Evolutionary conservation across 2,888 invertebrate species (phyloP).

Genomic region (Himalopsyche japonica): DNA sequence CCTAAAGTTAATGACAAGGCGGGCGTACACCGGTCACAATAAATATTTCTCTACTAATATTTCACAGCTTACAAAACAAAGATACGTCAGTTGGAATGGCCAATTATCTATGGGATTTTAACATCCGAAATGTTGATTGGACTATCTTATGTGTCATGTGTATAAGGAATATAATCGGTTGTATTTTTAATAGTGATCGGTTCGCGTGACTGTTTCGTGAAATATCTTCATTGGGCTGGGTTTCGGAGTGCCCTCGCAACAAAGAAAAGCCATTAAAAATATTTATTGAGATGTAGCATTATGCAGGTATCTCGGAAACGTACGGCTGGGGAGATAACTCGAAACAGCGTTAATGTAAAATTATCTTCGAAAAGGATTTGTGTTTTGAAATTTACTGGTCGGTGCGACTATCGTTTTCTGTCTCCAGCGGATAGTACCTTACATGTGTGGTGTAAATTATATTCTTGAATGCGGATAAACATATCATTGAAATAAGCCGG

Average conservation of each 20-base stretch:
- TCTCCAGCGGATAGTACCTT: not conserved
- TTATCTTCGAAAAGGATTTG: slow-evolving; percentile 35
- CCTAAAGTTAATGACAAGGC: slow-evolving; percentile 33
- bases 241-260: slow-evolving; percentile 37
- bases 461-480: not conserved
- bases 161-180: slow-evolving; percentile 24
- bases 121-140: slow-evolving; percentile 3
- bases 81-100: slow-evolving; percentile 8
- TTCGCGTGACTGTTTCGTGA: slow-evolving; percentile 38
- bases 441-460: not conserved
- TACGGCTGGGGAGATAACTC: slow-evolving; percentile 23
- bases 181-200: slow-evolving; percentile 25
- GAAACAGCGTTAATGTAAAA: slow-evolving; percentile 31
- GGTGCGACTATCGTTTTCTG: slow-evolving; percentile 13
- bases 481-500: not conserved
- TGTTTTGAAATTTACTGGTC: slow-evolving; percentile 31
- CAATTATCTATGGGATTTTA: slow-evolving; percentile 30
- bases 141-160: not conserved
- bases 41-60: slow-evolving; percentile 34
- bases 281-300: slow-evolving; percentile 41
- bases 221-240: slow-evolving; percentile 38
- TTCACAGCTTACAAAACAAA: slow-evolving; percentile 29
- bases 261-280: slow-evolving; percentile 41
- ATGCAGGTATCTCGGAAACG: slow-evolving; percentile 36
- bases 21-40: slow-evolving; percentile 28